These are phyloP conservation scores for Gymnocypris eckloni DNA, from an alignment of 2,797 vertebrate genomes.

Conservation along the genomic window DNA sequence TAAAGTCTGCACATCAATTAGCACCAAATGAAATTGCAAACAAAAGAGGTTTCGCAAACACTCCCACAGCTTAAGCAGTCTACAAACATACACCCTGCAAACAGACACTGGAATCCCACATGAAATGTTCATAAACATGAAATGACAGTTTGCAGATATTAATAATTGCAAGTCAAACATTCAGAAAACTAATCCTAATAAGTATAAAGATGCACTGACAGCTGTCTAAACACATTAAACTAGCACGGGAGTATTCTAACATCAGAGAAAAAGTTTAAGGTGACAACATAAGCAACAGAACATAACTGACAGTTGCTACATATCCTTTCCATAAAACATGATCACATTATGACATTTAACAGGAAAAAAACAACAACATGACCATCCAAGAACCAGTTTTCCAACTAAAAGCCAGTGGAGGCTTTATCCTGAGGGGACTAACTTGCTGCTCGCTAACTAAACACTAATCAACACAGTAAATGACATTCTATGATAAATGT, in stretches of 20 bases:
- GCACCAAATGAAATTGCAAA: neutral
- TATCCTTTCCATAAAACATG: neutral
- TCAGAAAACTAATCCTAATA: neutral
- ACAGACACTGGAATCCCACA: neutral
- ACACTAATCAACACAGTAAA: neutral
- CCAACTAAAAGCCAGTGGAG: neutral
- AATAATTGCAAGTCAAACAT: conserved; percentile 2
- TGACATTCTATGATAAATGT: no score
- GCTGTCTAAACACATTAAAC: neutral
- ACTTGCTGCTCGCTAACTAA: neutral
- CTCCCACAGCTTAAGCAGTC: neutral
- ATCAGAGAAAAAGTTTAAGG: neutral
- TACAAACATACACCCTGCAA: neutral
- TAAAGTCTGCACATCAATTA: no score
- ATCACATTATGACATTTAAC: neutral
- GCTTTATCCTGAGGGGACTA: neutral
- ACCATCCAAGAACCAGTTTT: neutral
- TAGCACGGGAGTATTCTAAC: neutral
- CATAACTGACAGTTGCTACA: neutral
- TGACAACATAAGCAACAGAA: neutral
- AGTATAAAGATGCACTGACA: neutral
- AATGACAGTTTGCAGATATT: neutral
- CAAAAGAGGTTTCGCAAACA: neutral
- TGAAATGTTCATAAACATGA: neutral
- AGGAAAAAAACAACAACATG: neutral